Base-by-base conservation (phyloP, 2,888 invertebrate genomes). In the Lissonota sp. region DNA sequence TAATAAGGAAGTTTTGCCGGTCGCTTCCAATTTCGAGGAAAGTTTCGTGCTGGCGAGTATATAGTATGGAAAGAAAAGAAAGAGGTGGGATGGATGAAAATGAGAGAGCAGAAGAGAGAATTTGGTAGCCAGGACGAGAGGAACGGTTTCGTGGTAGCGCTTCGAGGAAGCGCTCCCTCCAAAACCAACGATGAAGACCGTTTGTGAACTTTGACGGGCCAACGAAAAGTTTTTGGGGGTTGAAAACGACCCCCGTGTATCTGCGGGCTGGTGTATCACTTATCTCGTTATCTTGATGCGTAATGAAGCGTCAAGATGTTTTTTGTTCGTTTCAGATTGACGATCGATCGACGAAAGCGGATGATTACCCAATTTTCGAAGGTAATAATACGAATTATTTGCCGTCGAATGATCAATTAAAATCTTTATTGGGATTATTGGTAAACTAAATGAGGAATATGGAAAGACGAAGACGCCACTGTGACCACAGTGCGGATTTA, bases 1-100 rank as follows among this genome's bases (percentile, higher is more conserved):
- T 86, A 84, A 86, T 86, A 85, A 84, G 84, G 82, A 84, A 86
- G 84, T 85, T 85, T 80, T 73, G 72, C 79, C 62, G 78, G 82
- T 82, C 82, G 83, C 79, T 82, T 81, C 79, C 84, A 82, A 85
- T 84, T 85, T 80, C 74, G 79, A 70, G 77, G 66, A 82, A 85
- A 85, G 73, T 83, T 85, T 84, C 75, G 67, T 62, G 53, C 69
- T 62, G 62, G 63, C 49, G 40, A 7, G 16, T 62, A 55, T 51
- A 71, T 16, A 26, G 53, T 42, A 51, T 64, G 55, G 49, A 66
- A 39, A 39, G 46, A 40, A 55, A 73, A 49, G 67, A 49, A 44
- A 74, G 58, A 60, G 69, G 55, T 46, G 55, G 57, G 40, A 58
- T 14, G 62, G 53, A 60, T 53, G 63, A 58, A 73, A 74, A 75